Conservation (phyloP, 2,888 invertebrate species). For the Scaptomyza flava region DNA sequence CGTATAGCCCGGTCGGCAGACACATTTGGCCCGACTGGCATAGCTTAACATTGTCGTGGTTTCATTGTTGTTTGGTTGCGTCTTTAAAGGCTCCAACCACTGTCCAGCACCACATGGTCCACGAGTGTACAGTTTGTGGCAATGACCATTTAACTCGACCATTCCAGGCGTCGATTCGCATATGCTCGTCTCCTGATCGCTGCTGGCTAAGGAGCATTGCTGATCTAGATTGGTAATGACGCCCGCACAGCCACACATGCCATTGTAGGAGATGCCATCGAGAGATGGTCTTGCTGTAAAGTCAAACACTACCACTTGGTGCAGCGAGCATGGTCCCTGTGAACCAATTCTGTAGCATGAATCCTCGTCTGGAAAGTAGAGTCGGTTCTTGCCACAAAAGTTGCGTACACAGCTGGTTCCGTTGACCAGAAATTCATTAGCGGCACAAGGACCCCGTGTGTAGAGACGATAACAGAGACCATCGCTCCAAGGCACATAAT, state of each 20-base stretch:
- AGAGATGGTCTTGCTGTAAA: slow-evolving; percentile 91
- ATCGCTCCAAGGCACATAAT: slow-evolving; percentile 88
- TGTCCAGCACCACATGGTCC: slow-evolving; percentile 91
- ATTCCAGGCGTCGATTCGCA: slow-evolving; percentile 88
- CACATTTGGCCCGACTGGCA: slow-evolving; percentile 86
- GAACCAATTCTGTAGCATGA: slow-evolving; percentile 92
- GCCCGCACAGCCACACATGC: slow-evolving; percentile 90
- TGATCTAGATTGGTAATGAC: slow-evolving; percentile 84
- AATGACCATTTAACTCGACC: slow-evolving; percentile 88
- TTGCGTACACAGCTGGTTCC: slow-evolving; percentile 89
- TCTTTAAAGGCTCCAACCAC: slow-evolving; percentile 87
- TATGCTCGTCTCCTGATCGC: slow-evolving; percentile 79
- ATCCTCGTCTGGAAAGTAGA: slow-evolving; percentile 90
- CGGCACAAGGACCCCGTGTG: slow-evolving; percentile 91
- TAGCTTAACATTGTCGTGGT: slow-evolving; percentile 42
- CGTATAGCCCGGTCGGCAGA: slow-evolving; percentile 89
- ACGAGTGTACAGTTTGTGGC: slow-evolving; percentile 90
- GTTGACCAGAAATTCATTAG: slow-evolving; percentile 89
- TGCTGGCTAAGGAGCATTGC: slow-evolving; percentile 67
- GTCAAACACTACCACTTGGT: slow-evolving; percentile 92
- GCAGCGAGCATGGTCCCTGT: slow-evolving; percentile 89
- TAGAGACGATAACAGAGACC: slow-evolving; percentile 91
- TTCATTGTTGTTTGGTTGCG: slow-evolving; percentile 55
- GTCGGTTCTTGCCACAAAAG: slow-evolving; percentile 90
- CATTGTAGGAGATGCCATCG: slow-evolving; percentile 93